Evolutionary conservation across 2,113 vertebrate species (phyloP), one percentile per base, ranked within the genome.

Genomic region (Eudyptes chrysolophus): DNA sequence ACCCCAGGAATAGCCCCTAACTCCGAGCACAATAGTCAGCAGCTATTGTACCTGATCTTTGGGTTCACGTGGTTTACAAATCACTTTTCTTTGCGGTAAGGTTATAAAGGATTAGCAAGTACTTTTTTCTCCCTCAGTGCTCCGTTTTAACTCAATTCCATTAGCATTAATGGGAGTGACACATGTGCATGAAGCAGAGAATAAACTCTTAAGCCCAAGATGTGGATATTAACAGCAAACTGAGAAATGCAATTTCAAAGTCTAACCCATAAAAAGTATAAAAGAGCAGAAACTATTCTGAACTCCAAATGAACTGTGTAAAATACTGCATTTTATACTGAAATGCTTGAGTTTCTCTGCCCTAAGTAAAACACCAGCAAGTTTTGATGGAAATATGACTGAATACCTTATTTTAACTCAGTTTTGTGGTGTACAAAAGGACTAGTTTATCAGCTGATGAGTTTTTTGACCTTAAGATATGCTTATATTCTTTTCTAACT

Each of bases 281-380:
- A 94, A 93, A 83, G 93, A 91, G 85, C 80, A 95, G 75, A 93
- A 98, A 94, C 85, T 95, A 44, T 90, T 94, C 89, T 96, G 97
- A 97, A 95, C 96, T 98, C 92, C 49, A 68, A 86, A 89, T 96
- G 97, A 98, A 93, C 97, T 96, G 85, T 97, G 92, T 95, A 96
- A 96, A 95, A 95, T 82, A 93, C 93, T 71, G 84, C 92, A 90
- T 94, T 82, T 42, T 46, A 52, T 55, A 84, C 74, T 51, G 48
- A 83, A 94, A 95, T 89, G 75, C 90, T 71, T 76, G 52, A 89
- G 66, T 54, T 60, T 96, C 87, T 71, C 46, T 57, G 81, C 94
- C 85, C 86, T 88, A 42, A 91, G 90, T 90, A 71, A 95, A 91
- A 96, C 65, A 72, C 4, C 1, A 8, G 66, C 44, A 49, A 49